These are phyloP conservation scores for Peromyscus leucopus DNA, from an alignment of 2,113 vertebrate species.

Conservation along the genomic window DNA sequence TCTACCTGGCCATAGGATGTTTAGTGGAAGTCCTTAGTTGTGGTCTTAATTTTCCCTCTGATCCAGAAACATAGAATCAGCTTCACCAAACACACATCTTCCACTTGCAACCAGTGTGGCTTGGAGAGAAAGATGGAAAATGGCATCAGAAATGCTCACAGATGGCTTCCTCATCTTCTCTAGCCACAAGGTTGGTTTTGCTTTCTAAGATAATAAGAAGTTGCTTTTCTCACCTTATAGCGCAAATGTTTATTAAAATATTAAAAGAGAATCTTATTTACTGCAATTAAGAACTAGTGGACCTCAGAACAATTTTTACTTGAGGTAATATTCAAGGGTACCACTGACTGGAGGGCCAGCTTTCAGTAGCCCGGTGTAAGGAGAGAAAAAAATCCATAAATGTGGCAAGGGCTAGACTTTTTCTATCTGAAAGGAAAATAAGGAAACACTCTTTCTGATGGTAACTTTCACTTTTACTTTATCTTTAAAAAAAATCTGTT, in stretches of 20 bases:
- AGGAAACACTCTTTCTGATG: too few relatives aligned
- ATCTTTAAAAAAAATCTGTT: too few relatives aligned
- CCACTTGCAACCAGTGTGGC: background rate
- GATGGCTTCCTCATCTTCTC: background rate
- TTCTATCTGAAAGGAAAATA: too few relatives aligned
- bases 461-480: too few relatives aligned
- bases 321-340: background rate
- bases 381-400: too few relatives aligned
- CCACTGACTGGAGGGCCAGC: too few relatives aligned
- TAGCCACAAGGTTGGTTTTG: slow-evolving; percentile 16
- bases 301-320: slow-evolving; percentile 34
- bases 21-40: background rate
- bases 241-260: slow-evolving; percentile 11
- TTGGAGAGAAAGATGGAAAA: slow-evolving; percentile 2
- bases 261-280: slow-evolving; percentile 43
- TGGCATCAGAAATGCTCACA: background rate
- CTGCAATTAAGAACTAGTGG: background rate
- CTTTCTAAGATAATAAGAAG: background rate
- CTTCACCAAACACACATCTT: background rate
- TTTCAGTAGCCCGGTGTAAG: too few relatives aligned
- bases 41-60: background rate
- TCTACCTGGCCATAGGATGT: background rate
- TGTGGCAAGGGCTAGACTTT: too few relatives aligned
- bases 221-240: slow-evolving; percentile 29
- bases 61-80: background rate